A percentile compares a stretch with the other conserved stretches of the same genome.
These are phyloP conservation scores for Lepidonotus clava DNA, from an alignment of 2,888 invertebrate genomes.

Conservation along the genomic window DNA sequence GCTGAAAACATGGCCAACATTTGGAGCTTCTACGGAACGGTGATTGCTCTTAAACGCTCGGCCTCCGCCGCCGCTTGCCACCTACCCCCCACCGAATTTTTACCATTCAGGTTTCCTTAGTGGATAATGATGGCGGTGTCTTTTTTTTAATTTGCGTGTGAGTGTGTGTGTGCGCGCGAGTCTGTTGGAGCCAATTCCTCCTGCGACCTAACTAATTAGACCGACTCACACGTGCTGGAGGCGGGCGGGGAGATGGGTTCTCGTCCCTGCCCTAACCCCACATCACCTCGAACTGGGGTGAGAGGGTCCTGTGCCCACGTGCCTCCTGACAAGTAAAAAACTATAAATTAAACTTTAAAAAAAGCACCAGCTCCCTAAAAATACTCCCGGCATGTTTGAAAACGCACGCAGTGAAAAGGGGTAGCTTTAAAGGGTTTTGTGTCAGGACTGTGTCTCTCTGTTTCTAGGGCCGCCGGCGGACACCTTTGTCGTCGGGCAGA, in stretches of 20 bases:
- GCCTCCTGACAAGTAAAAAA: no score
- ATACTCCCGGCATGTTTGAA: background rate
- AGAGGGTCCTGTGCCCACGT: no score
- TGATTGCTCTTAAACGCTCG: background rate
- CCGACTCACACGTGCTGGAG: background rate
- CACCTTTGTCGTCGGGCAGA: background rate
- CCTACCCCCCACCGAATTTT: no score
- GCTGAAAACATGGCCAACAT: conserved; percentile 1
- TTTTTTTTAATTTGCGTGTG: no score
- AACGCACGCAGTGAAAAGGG: no score
- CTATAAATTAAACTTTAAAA: background rate
- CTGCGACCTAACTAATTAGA: conserved; percentile 17
- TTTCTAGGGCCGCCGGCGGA: background rate
- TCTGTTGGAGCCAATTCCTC: background rate
- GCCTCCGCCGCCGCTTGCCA: background rate
- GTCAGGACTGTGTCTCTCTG: no score
- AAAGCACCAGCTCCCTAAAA: background rate
- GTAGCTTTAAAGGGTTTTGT: no score
- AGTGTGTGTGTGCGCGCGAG: no score
- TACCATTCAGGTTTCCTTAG: background rate
- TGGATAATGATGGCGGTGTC: background rate
- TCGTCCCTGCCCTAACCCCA: no score
- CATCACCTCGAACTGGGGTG: background rate
- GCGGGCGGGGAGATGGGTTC: background rate
- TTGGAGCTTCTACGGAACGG: background rate